Base-by-base conservation (phyloP, 2,113 vertebrate genomes). In the Aegithalos caudatus region DNA sequence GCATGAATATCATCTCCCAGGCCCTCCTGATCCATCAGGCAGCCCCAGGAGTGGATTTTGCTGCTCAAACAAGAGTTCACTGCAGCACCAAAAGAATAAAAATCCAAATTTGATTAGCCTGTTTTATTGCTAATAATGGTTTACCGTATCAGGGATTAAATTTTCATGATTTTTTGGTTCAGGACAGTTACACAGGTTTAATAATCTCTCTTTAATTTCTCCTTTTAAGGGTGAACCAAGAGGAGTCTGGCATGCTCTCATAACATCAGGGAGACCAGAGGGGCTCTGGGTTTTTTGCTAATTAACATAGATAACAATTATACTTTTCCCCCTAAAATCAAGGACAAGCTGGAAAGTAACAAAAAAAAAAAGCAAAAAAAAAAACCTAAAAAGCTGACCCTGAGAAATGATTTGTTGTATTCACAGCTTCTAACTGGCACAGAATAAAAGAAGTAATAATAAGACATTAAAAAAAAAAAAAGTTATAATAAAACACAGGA, bases 111-210 rank as follows among this genome's bases (percentile, higher is more conserved):
- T 18, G 17, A 87, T 83, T 84, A 67, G 58, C 37, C 31, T 81
- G 53, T 64, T 93, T 95, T 94, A 96, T 66, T 94, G 81, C 61
- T n/a, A 96, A 65, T 93, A 94, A 96, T 94, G 53, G 64, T 81
- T 96, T 96, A 93, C 90, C 35, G 56, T 87, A 83, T 37, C 77
- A 40, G 76, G 64, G 71, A 94, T 95, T 91, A 97, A 96, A 95
- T 29, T 96, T 97, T 74, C 86, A 94, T 89, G 51, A 24, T 61
- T 84, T 84, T 80, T 79, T 45, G n/a, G 64, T 90, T 83, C 72
- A 86, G 80, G 88, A 33, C 42, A 79, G 73, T 71, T 56, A 80
- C 60, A 86, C 18, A 66, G 88, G 92, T 94, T 92, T 96, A 95
- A 96, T 86, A 95, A 74, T 61, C 25, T 79, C 87, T 33, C 64